Evolutionary conservation across 92 coral and sea anemone species (phyloP), one percentile per base, ranked within the genome.

Genomic region (Epizoanthus stellaris): DNA sequence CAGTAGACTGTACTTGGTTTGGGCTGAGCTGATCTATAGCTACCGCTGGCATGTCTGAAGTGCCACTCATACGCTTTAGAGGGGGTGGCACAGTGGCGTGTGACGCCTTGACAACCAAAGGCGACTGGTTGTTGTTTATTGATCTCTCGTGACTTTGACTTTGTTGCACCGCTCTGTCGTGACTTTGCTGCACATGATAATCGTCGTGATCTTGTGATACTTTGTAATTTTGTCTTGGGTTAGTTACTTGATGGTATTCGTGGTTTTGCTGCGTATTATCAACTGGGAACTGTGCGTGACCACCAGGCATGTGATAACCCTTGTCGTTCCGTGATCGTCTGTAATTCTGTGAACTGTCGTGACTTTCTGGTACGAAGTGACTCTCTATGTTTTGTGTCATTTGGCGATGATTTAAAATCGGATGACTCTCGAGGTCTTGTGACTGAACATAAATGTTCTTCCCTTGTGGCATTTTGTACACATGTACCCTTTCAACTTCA

Each of bases 61-160:
- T 79, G 25, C 61, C 69, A 49, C 16, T 63, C 83, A 63, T 45
- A 17, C 72, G 83, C 34, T 15, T 79, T 43, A 79, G 66, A 10
- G 83, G 83, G 25, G 83, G 83, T 3, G 83, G 83, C 25, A 30
- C 43, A 6, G 45, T 52, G 7, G 56, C 14, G 43, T 5, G 60
- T 45, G 83, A 63, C 49, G 66, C 13, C 43, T 63, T 79, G 62
- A 58, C 64, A 43, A n/a, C 15, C 61, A 79, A 57, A 20, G 70
- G 21, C 19, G 72, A 42, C 47, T 63, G 53, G 17, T 12, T 6
- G 83, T 63, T 21, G 12, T 39, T 79, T 63, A 40, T 10, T 79
- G 17, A 10, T 21, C 59, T 21, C 20, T 64, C 73, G 45, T 79
- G 71, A 21, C 14, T 79, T 79, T 63, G 58, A 19, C 40, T 47